Evolutionary conservation across 1,140 invertebrate genomes (phyloP).

Genomic region (Nephotettix cincticeps): DNA sequence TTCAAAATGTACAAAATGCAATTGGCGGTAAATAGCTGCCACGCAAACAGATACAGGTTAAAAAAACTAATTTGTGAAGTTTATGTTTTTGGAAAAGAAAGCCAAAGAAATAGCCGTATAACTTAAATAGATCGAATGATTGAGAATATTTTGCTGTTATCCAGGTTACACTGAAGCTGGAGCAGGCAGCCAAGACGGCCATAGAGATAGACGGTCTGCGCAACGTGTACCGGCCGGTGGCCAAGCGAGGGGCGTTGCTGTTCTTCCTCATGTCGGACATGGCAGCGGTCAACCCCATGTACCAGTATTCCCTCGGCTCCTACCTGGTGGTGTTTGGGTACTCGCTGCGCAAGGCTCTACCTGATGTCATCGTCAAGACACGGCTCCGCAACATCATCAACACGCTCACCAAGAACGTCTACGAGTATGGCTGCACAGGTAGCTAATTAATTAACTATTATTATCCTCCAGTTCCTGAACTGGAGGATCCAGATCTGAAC

Average conservation of each 20-base stretch:
- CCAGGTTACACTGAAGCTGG: slow-evolving; percentile 70
- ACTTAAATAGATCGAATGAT: too few species aligned
- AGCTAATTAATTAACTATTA: too few species aligned
- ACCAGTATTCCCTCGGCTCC: slow-evolving; percentile 82
- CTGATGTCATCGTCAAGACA: slow-evolving; percentile 67
- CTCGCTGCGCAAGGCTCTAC: slow-evolving; percentile 75
- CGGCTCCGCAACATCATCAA: slow-evolving; percentile 79
- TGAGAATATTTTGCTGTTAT: slow-evolving; percentile 29
- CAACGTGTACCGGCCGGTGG: slow-evolving; percentile 78
- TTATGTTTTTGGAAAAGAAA: too few species aligned
- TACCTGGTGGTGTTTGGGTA: slow-evolving; percentile 79
- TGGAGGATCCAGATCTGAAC: too few species aligned
- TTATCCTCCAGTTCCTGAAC: too few species aligned
- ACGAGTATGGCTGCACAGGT: slow-evolving; percentile 87
- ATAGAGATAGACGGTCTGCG: slow-evolving; percentile 76
- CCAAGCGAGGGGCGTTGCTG: slow-evolving; percentile 79
- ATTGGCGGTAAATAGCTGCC: too few species aligned
- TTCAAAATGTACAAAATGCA: too few species aligned
- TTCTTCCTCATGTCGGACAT: slow-evolving; percentile 89
- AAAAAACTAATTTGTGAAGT: too few species aligned
- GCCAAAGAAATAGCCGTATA: too few species aligned
- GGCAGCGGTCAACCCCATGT: slow-evolving; percentile 84
- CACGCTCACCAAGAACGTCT: slow-evolving; percentile 80
- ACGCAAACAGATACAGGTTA: too few species aligned
- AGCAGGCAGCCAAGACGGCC: slow-evolving; percentile 68